Conservation (phyloP, 2,797 vertebrate species). For the Lepus oiostolus region DNA sequence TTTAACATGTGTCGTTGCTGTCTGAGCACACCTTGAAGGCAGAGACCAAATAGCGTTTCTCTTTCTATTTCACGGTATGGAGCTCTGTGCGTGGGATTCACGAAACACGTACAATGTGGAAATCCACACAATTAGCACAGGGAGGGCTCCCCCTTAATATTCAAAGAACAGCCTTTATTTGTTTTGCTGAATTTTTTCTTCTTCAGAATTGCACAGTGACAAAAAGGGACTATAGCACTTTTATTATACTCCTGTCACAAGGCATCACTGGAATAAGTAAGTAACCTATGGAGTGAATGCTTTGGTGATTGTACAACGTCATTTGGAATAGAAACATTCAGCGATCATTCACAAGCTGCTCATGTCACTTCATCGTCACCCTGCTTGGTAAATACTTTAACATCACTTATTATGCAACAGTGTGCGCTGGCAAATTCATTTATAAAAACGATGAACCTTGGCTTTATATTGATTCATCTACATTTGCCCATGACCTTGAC, state of each 20-base stretch:
- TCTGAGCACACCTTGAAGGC: background rate
- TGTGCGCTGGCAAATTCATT: background rate
- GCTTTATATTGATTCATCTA: background rate
- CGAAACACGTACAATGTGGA: rapidly evolving
- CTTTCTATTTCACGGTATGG: rapidly evolving
- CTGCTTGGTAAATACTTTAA: background rate
- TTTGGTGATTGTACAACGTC: background rate
- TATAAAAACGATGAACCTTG: background rate
- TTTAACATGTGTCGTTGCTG: background rate
- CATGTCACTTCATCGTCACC: no score
- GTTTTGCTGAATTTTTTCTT: background rate
- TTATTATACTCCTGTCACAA: background rate
- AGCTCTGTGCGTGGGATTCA: background rate
- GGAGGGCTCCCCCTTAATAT: background rate
- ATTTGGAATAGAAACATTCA: background rate
- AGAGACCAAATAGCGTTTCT: background rate
- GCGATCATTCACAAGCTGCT: background rate
- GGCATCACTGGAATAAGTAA: background rate
- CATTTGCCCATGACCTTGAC: background rate
- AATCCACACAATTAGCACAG: rapidly evolving
- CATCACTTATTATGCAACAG: background rate
- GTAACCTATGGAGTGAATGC: background rate
- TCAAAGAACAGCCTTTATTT: background rate
- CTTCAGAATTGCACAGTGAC: background rate
- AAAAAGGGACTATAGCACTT: background rate